These are phyloP conservation scores for Cetonia aurata DNA, from an alignment of 2,888 invertebrate genomes.

Conservation along the genomic window DNA sequence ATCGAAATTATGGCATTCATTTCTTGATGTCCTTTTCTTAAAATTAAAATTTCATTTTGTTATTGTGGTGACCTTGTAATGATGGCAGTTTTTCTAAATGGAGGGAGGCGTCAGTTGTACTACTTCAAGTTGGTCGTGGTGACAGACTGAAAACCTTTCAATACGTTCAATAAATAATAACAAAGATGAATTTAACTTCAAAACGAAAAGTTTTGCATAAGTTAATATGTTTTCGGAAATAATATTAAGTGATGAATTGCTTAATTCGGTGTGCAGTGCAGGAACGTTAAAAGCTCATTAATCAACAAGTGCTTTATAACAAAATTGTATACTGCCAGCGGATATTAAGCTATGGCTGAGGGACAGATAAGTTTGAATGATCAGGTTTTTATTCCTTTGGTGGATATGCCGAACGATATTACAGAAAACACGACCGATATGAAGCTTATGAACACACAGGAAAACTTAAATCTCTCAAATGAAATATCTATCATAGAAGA, in stretches of 20 bases:
- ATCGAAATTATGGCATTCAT: constrained; percentile 9
- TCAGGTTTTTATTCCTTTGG: constrained; percentile 47
- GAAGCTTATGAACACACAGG: constrained; percentile 36
- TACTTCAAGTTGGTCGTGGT: constrained; percentile 45
- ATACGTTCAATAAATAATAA: constrained; percentile 39
- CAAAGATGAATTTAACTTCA: constrained; percentile 40
- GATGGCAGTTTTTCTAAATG: constrained; percentile 47
- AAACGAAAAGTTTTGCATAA: constrained; percentile 19
- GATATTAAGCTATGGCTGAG: constrained; percentile 51
- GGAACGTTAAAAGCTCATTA: constrained; percentile 41
- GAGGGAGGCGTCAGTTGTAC: constrained; percentile 49
- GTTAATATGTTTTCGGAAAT: constrained; percentile 12
- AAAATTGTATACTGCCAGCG: constrained; percentile 40
- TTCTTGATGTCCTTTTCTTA: background rate
- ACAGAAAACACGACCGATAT: constrained; percentile 37
- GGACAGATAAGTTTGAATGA: constrained; percentile 46
- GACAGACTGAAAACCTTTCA: constrained; percentile 42
- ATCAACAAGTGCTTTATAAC: constrained; percentile 52
- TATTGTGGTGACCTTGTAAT: constrained; percentile 41
- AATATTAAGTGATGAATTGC: constrained; percentile 14
- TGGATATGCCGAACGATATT: constrained; percentile 43
- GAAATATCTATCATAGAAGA: constrained; percentile 43
- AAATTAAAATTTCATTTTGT: constrained; percentile 26
- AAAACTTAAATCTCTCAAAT: constrained; percentile 41
- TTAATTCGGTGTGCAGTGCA: constrained; percentile 16